Conservation (phyloP, 2,113 vertebrate genomes). For the Microcebus ravelobensis region DNA sequence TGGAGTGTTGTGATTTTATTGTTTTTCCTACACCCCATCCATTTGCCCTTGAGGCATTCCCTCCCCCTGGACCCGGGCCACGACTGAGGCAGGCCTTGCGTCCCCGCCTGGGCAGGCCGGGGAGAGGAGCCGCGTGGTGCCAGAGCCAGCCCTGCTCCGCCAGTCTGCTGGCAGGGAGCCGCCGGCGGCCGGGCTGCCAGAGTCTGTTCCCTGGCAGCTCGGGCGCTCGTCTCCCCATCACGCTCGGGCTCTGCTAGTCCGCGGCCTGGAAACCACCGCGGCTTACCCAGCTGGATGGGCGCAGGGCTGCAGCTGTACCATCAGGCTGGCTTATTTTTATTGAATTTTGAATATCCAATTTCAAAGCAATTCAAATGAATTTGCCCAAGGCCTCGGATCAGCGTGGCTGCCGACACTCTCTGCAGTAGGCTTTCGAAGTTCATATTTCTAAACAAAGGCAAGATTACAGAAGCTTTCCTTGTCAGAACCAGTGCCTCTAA, state of each 20-base stretch:
- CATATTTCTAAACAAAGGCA: constrained; percentile 86
- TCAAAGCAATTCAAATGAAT: constrained; percentile 88
- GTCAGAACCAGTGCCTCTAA: constrained; percentile 74
- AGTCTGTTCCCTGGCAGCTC: constrained; percentile 82
- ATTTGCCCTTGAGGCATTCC: constrained; percentile 84
- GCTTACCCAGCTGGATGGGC: constrained; percentile 87
- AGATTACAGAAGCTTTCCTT: constrained; percentile 84
- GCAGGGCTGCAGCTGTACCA: constrained; percentile 86
- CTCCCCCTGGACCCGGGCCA: constrained; percentile 81
- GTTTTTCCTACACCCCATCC: constrained; percentile 83
- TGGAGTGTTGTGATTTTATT: constrained; percentile 80
- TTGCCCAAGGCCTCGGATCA: constrained; percentile 85
- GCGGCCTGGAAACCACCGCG: constrained; percentile 81
- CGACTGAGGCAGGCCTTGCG: constrained; percentile 59
- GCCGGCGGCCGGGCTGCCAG: constrained; percentile 78
- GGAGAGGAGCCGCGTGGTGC: constrained; percentile 65
- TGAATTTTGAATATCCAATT: constrained; percentile 88
- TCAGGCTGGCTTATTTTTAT: constrained; percentile 86
- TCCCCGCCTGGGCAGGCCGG: constrained; percentile 82
- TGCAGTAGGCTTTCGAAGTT: constrained; percentile 83
- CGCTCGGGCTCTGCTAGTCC: constrained; percentile 81
- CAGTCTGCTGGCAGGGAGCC: constrained; percentile 82
- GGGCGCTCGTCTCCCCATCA: constrained; percentile 76
- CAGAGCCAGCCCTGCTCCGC: constrained; percentile 76
- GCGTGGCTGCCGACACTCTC: constrained; percentile 83